These are phyloP conservation scores for Felis catus DNA, from an alignment of 2,113 vertebrate genomes.

Conservation along the genomic window DNA sequence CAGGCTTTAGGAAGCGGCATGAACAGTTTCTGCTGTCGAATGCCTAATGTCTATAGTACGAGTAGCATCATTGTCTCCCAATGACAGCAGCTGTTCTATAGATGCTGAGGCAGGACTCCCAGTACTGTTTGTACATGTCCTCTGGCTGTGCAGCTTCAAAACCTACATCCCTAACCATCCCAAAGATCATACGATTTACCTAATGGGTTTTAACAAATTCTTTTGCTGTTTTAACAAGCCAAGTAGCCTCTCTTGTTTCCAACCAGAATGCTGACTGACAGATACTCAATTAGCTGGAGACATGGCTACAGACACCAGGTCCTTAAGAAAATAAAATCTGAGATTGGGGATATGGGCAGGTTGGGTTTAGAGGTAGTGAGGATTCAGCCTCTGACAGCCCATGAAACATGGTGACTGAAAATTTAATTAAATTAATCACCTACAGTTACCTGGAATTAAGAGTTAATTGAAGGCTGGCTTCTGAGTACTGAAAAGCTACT, in stretches of 20 bases:
- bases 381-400: neutral
- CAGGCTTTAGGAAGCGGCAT: neutral
- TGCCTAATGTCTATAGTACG: neutral
- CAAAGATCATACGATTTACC: neutral
- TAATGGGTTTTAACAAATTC: neutral
- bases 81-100: accelerated
- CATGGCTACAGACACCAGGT: neutral
- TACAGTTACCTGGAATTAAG: neutral
- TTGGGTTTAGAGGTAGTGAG: neutral
- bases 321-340: neutral
- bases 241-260: neutral
- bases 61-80: neutral
- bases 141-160: neutral
- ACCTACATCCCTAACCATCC: neutral
- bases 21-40: neutral
- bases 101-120: neutral
- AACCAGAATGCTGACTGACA: neutral
- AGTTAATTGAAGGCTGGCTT: neutral
- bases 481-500: neutral
- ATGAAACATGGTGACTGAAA: neutral
- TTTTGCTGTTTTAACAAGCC: constrained; percentile 14
- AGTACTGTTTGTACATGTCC: neutral
- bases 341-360: neutral
- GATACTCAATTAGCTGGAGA: neutral
- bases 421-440: constrained; percentile 33